Percentiles rank a stretch among this genome's conserved stretches.
These are phyloP conservation scores for Silurus aristotelis DNA, from an alignment of 2,797 vertebrate species.

Conservation along the genomic window DNA sequence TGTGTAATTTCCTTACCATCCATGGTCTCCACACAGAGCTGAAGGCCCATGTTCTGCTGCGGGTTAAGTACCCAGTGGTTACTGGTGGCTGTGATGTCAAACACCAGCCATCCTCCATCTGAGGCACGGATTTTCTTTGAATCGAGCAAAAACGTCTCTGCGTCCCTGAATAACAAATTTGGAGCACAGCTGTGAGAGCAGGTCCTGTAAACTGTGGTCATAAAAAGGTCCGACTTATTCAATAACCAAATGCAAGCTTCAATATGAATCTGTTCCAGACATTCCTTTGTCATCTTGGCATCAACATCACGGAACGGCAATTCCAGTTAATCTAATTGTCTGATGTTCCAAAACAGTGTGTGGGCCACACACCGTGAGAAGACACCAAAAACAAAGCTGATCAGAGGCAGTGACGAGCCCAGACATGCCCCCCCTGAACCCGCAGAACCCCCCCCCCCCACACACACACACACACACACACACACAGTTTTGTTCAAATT, in stretches of 20 bases:
- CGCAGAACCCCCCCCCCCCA: too few species aligned
- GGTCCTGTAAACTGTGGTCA: constrained; percentile 29
- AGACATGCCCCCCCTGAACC: constrained; percentile 34
- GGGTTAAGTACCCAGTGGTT: constrained; percentile 99
- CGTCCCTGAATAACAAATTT: constrained; percentile 79
- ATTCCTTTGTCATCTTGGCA: constrained; percentile 45
- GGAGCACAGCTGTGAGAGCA: constrained; percentile 26
- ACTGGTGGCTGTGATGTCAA: constrained; percentile 97
- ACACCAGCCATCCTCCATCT: constrained; percentile 96
- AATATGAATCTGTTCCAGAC: constrained; percentile 38
- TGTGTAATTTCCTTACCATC: constrained; percentile 80
- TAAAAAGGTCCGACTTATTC: constrained; percentile 34
- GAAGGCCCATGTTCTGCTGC: constrained; percentile 95
- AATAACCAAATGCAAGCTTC: constrained; percentile 38
- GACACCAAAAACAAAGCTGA: constrained; percentile 59
- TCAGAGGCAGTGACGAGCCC: constrained; percentile 57
- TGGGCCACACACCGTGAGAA: constrained; percentile 69
- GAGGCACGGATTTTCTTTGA: constrained; percentile 86
- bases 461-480: not conserved
- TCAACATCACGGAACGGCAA: constrained; percentile 39
- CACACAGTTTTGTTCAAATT: constrained; percentile 37
- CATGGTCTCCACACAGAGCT: constrained; percentile 89
- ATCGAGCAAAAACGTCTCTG: constrained; percentile 93
- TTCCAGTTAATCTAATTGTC: constrained; percentile 51
- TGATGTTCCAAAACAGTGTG: constrained; percentile 57